These are phyloP conservation scores for Odontophorus gujanensis DNA, from an alignment of 2,113 vertebrate species.

Conservation along the genomic window DNA sequence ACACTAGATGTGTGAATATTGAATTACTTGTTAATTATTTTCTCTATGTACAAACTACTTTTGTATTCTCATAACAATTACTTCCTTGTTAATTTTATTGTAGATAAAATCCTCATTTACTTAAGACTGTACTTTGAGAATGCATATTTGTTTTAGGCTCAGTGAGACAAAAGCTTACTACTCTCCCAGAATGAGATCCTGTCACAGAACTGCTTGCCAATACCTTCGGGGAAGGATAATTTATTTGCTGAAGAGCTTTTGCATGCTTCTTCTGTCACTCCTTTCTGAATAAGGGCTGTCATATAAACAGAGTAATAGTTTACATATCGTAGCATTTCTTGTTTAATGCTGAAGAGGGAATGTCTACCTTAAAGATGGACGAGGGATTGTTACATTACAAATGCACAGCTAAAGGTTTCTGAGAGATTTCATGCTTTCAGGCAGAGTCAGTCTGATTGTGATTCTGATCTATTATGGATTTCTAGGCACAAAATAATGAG, in stretches of 20 bases:
- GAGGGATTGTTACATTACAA: neutral
- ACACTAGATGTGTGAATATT: neutral
- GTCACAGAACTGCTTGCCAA: neutral
- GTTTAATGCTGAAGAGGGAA: neutral
- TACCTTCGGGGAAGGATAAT: neutral
- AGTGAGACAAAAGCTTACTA: neutral
- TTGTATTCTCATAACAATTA: neutral
- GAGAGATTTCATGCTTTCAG: neutral
- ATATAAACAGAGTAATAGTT: neutral
- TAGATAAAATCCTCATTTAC: neutral
- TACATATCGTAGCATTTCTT: neutral
- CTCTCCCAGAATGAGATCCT: neutral
- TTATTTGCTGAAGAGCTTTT: neutral
- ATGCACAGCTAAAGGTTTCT: neutral
- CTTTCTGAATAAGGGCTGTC: neutral
- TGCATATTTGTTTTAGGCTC: neutral
- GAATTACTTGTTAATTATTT: neutral
- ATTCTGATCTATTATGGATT: neutral
- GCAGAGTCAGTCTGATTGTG: neutral
- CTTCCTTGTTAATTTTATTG: neutral
- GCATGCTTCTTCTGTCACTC: neutral
- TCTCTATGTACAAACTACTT: neutral
- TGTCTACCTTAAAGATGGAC: neutral
- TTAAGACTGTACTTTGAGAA: neutral
- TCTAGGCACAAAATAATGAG: constrained; percentile 46